phyloP scores from a whole-genome alignment of 2,113 vertebrate species.

The Elephas maximus region DNA sequence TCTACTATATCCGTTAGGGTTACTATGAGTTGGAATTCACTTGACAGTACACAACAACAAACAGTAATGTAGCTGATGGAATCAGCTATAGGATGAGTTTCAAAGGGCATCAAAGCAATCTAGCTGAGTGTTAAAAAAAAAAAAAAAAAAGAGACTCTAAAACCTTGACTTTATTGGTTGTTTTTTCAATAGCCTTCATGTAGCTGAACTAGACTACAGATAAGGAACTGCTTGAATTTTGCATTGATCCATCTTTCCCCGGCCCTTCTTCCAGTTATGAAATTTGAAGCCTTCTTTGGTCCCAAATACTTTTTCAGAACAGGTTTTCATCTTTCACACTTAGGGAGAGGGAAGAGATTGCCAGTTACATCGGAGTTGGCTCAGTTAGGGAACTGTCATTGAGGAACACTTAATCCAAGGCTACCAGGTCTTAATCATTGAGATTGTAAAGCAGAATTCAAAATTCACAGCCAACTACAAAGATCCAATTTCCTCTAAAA shows the following conservation, averaged over 20 bases:
- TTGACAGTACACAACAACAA: no score
- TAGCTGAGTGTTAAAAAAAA: neutral
- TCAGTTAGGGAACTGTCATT: neutral
- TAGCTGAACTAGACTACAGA: no score
- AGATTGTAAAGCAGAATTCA: neutral
- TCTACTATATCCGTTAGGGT: no score
- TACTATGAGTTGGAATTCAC: no score
- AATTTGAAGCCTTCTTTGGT: neutral
- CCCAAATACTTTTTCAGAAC: neutral
- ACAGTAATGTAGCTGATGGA: neutral
- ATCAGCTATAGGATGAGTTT: neutral
- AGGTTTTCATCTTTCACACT: neutral
- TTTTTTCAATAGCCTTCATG: neutral
- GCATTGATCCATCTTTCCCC: neutral
- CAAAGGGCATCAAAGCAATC: neutral
- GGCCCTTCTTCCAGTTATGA: neutral
- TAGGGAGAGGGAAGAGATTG: neutral
- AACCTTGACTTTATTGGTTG: neutral
- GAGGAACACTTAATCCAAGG: neutral
- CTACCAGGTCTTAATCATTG: conserved; percentile 32
- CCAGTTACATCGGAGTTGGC: neutral
- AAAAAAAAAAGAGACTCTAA: neutral
- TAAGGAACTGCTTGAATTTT: neutral
- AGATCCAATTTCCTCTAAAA: conserved; percentile 45
- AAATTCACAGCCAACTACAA: conserved; percentile 59